A percentile compares a stretch with the other conserved stretches of the same genome.
Conservation (phyloP, 2,888 invertebrate species). For the Chironomus riparius region DNA sequence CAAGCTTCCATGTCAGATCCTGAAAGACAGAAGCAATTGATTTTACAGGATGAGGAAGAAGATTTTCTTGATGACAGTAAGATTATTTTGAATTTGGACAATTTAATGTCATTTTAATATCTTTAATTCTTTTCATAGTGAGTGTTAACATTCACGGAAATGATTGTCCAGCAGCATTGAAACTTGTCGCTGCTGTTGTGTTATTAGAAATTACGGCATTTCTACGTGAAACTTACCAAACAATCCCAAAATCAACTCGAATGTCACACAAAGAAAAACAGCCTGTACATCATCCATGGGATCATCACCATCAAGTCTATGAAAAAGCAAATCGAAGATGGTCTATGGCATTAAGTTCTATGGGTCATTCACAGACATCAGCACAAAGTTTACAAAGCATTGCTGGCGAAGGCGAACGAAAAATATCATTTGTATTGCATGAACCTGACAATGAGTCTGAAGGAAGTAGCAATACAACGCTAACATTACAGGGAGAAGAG, state of each 20-base stretch:
- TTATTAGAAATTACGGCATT: slow-evolving; percentile 97
- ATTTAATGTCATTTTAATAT: too few species aligned
- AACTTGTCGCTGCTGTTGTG: slow-evolving; percentile 86
- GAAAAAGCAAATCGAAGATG: slow-evolving; percentile 82
- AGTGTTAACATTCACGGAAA: slow-evolving; percentile 58
- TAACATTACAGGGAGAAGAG: slow-evolving; percentile 56
- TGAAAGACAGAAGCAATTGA: slow-evolving; percentile 64
- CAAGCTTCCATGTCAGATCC: slow-evolving; percentile 62
- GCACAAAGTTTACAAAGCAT: slow-evolving; percentile 88
- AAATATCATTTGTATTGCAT: slow-evolving; percentile 91
- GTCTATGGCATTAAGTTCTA: slow-evolving; percentile 92
- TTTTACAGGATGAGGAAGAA: slow-evolving; percentile 86
- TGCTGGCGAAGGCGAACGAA: slow-evolving; percentile 71
- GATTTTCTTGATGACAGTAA: slow-evolving; percentile 88
- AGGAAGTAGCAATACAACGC: slow-evolving; percentile 86
- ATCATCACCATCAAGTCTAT: slow-evolving; percentile 52
- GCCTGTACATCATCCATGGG: slow-evolving; percentile 64
- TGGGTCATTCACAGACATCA: slow-evolving; percentile 91
- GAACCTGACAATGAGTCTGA: slow-evolving; percentile 91
- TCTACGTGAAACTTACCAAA: slow-evolving; percentile 90
- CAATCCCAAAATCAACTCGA: slow-evolving; percentile 63
- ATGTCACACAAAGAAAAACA: slow-evolving; percentile 61
- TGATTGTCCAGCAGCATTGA: slow-evolving; percentile 78
- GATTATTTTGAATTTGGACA: neutral
- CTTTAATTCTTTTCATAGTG: slow-evolving; percentile 35